phyloP scores from a whole-genome alignment of 2,113 vertebrate species.

The Neopipo cinnamomea region DNA sequence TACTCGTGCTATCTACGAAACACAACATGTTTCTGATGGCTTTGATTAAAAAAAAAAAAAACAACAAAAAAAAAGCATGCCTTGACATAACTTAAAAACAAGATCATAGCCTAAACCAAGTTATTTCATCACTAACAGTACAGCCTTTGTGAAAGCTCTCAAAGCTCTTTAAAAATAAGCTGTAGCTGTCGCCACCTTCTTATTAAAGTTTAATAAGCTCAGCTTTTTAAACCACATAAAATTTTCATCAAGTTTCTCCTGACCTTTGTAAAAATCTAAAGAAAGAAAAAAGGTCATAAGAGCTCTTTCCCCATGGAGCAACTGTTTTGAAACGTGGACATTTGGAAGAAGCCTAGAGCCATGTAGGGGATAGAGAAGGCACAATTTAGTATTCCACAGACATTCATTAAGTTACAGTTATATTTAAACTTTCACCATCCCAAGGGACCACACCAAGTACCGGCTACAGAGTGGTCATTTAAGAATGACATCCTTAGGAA shows the following conservation, averaged over 20 bases:
- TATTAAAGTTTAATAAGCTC: conserved; percentile 81
- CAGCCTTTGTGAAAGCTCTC: conserved; percentile 59
- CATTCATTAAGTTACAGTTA: conserved; percentile 9
- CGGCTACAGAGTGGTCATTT: conserved; percentile 34
- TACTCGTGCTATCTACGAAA: neutral
- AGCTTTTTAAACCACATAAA: conserved; percentile 82
- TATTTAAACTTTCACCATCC: conserved; percentile 6
- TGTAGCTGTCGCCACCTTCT: conserved; percentile 62
- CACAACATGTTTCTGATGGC: neutral
- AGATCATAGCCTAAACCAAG: neutral
- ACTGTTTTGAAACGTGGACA: conserved; percentile 28
- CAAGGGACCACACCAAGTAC: conserved; percentile 14
- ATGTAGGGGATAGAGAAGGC: conserved; percentile 11
- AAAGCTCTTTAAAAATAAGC: conserved; percentile 64
- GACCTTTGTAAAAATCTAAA: conserved; percentile 76
- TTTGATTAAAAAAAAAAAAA: neutral
- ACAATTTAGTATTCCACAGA: neutral
- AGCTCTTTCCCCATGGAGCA: conserved; percentile 25
- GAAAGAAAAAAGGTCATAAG: conserved; percentile 71
- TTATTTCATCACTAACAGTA: conserved; percentile 34
- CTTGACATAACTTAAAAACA: neutral
- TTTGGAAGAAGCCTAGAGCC: conserved; percentile 27
- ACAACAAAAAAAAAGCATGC: neutral
- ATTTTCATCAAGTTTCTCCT: conserved; percentile 77
- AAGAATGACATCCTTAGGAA: conserved; percentile 44